Evolutionary conservation across 64 coral and sea anemone species (phyloP).

Genomic region (Dendronephthya gigantea): DNA sequence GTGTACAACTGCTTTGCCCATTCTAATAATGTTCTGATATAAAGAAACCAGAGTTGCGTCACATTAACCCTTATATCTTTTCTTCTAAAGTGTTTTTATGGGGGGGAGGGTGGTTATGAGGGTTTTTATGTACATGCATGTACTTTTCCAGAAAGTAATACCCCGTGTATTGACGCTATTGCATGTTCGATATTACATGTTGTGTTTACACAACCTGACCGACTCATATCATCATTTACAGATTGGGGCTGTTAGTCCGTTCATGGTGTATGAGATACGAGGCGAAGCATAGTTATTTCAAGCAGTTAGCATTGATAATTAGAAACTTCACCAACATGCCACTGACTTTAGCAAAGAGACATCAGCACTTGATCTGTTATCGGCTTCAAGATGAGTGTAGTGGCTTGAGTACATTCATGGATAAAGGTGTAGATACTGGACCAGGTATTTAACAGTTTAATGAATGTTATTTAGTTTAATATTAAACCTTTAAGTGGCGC

Average conservation of each 20-base stretch:
- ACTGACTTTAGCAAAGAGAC: slow-evolving; percentile 33
- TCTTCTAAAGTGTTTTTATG: too few relatives aligned
- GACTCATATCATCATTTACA: background rate
- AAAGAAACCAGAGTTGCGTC: too few relatives aligned
- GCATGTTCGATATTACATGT: too few relatives aligned
- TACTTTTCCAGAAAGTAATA: too few relatives aligned
- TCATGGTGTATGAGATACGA: slow-evolving; percentile 72
- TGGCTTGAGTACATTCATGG: slow-evolving; percentile 37
- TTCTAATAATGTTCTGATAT: background rate
- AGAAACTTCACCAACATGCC: slow-evolving; percentile 55
- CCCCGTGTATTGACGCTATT: too few relatives aligned
- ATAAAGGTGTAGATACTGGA: slow-evolving; percentile 44
- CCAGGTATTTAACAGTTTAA: slow-evolving; percentile 34
- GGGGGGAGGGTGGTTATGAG: background rate
- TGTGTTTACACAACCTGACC: background rate
- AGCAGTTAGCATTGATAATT: slow-evolving; percentile 19
- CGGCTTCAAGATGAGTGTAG: slow-evolving; percentile 38
- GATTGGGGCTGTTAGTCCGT: slow-evolving; percentile 44
- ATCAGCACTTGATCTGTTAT: slow-evolving; percentile 49
- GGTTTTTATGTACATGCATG: too few relatives aligned
- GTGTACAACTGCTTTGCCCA: too few relatives aligned
- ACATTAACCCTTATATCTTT: too few relatives aligned
- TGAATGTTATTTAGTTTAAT: background rate
- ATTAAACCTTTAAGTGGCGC: background rate
- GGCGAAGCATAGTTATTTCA: slow-evolving; percentile 58